These are phyloP conservation scores for Pempheris klunzingeri DNA, from an alignment of 2,797 vertebrate species.

Conservation along the genomic window DNA sequence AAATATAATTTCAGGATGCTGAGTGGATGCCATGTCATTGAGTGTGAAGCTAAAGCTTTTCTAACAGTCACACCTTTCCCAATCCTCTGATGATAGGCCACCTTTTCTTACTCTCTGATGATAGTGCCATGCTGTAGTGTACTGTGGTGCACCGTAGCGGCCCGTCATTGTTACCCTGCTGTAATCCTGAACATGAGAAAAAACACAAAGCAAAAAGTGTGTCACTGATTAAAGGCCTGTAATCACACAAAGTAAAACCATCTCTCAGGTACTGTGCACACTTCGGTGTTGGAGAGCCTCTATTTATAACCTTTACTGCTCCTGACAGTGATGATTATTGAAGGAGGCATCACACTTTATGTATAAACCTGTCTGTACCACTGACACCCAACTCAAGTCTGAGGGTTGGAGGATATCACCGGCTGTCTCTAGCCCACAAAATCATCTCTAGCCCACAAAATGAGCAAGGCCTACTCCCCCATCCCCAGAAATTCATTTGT, in stretches of 20 bases:
- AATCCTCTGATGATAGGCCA: slow-evolving; percentile 41
- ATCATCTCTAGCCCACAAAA: slow-evolving; percentile 21
- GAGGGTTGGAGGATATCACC: slow-evolving; percentile 16
- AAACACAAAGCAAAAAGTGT: slow-evolving; percentile 31
- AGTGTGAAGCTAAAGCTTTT: slow-evolving; percentile 33
- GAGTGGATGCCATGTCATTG: slow-evolving; percentile 31
- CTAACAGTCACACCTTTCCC: slow-evolving; percentile 37
- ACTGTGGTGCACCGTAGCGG: not conserved
- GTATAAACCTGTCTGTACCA: not conserved
- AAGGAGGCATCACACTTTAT: slow-evolving; percentile 9
- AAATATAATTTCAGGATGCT: slow-evolving; percentile 19
- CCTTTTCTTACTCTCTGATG: slow-evolving; percentile 42
- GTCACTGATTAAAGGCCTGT: slow-evolving; percentile 45
- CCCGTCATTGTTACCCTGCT: slow-evolving; percentile 41
- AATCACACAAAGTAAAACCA: slow-evolving; percentile 34
- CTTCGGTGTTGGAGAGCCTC: slow-evolving; percentile 29
- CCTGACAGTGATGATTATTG: slow-evolving; percentile 22
- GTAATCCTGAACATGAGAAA: slow-evolving; percentile 44
- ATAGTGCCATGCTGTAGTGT: slow-evolving; percentile 16
- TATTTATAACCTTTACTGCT: slow-evolving; percentile 48
- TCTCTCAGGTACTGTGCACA: slow-evolving; percentile 23
- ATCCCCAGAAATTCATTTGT: slow-evolving; percentile 31
- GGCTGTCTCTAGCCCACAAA: slow-evolving; percentile 17
- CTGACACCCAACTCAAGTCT: slow-evolving; percentile 15
- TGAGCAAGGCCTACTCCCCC: not conserved